These are phyloP conservation scores for Papilio helenus DNA, from an alignment of 1,140 invertebrate species.

Conservation along the genomic window DNA sequence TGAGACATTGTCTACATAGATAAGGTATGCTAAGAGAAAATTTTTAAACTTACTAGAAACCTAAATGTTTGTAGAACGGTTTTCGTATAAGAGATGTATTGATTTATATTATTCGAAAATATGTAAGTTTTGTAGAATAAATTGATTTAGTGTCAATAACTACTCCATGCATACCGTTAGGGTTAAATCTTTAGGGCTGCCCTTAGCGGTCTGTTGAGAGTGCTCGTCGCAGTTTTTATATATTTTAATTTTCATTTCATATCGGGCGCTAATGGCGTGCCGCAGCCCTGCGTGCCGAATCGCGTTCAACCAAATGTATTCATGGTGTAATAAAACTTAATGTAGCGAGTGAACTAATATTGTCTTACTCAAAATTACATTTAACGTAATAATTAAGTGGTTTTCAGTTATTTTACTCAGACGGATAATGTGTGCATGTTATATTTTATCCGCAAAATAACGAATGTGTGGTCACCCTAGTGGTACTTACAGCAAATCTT, in stretches of 20 bases:
- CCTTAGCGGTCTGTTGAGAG: constrained; percentile 79
- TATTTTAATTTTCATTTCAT: constrained; percentile 84
- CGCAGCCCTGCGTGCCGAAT: constrained; percentile 80
- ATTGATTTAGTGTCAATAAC: constrained; percentile 41
- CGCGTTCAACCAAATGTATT: constrained; percentile 75
- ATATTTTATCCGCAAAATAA: background rate
- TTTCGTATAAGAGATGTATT: background rate
- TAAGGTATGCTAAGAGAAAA: too few species aligned
- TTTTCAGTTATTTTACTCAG: too few species aligned
- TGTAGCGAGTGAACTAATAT: constrained; percentile 82
- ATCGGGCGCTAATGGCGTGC: constrained; percentile 78
- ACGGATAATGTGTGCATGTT: too few species aligned
- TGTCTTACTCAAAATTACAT: constrained; percentile 66
- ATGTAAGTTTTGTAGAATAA: background rate
- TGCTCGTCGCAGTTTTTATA: constrained; percentile 76
- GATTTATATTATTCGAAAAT: background rate
- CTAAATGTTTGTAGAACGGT: background rate
- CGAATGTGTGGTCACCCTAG: background rate
- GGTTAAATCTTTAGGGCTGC: constrained; percentile 75
- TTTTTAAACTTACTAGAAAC: background rate
- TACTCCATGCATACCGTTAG: constrained; percentile 54
- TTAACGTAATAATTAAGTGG: too few species aligned
- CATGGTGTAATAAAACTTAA: constrained; percentile 80
- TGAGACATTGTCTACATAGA: too few species aligned
- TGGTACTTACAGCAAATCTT: constrained; percentile 18